Percentiles rank a stretch among this genome's conserved stretches.
phyloP scores from a whole-genome alignment of 2,113 vertebrate species.

The Australoheros scitulus region DNA sequence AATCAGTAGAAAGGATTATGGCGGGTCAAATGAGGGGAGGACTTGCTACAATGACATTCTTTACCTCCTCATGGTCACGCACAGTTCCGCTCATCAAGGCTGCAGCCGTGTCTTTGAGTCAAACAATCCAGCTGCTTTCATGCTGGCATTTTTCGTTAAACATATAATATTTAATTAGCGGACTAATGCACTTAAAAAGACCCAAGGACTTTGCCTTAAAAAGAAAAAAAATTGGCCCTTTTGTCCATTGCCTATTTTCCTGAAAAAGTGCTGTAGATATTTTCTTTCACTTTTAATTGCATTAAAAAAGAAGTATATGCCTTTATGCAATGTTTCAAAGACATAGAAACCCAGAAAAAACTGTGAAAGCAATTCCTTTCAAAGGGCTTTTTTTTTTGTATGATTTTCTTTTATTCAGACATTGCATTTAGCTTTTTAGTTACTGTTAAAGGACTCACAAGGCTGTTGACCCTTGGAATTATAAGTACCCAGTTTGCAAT shows the following conservation, averaged over 20 bases:
- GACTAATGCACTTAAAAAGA: conserved; percentile 74
- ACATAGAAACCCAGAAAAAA: conserved; percentile 56
- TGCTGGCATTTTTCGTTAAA: conserved; percentile 70
- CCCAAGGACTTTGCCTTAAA: conserved; percentile 76
- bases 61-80: conserved; percentile 58
- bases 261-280: conserved; percentile 65
- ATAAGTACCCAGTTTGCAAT: conserved; percentile 21
- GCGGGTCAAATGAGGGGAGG: conserved; percentile 54
- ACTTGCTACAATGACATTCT: conserved; percentile 65
- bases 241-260: conserved; percentile 74
- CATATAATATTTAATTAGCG: conserved; percentile 79
- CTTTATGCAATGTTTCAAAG: conserved; percentile 72
- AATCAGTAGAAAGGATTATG: conserved; percentile 42
- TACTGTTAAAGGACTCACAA: conserved; percentile 60
- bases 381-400: conserved; percentile 26
- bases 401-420: conserved; percentile 53
- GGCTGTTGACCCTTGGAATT: conserved; percentile 62
- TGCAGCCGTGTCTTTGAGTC: conserved; percentile 65
- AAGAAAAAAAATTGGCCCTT: conserved; percentile 69
- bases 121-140: conserved; percentile 74
- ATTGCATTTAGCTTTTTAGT: conserved; percentile 59
- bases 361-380: conserved; percentile 49
- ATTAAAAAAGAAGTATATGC: conserved; percentile 72
- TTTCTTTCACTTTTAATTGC: conserved; percentile 64
- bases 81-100: conserved; percentile 72